Percentiles rank a stretch among this genome's conserved stretches.
phyloP scores from a whole-genome alignment of 2,113 vertebrate species.

The Ceyx margarethae region DNA sequence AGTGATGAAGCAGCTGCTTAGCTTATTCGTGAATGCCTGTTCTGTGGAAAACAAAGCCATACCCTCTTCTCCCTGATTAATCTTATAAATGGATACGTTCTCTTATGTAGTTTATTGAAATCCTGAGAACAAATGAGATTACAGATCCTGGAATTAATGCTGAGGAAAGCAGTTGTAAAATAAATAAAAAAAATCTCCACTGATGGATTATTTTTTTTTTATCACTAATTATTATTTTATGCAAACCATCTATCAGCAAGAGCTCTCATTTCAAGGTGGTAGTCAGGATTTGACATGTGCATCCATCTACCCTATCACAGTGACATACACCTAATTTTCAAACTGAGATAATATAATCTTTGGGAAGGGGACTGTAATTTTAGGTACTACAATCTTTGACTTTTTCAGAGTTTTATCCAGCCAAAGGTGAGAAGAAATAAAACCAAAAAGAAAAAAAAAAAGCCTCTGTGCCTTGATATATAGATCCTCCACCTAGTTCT shows the following conservation, averaged over 20 bases:
- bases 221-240: neutral
- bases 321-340: neutral
- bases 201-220: neutral
- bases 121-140: neutral
- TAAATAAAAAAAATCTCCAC: neutral
- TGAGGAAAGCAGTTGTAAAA: neutral
- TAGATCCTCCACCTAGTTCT: neutral
- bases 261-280: neutral
- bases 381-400: neutral
- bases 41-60: neutral
- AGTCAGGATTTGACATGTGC: neutral
- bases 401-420: neutral
- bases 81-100: neutral
- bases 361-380: neutral
- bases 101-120: neutral
- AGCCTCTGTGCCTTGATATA: neutral
- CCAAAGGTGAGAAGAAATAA: neutral
- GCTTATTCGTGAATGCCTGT: neutral
- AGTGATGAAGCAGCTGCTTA: neutral
- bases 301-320: neutral
- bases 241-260: neutral
- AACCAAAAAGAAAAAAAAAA: neutral
- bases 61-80: neutral
- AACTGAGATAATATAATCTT: neutral
- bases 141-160: neutral